Percentiles rank a stretch among this genome's conserved stretches.
phyloP scores from a whole-genome alignment of 2,113 vertebrate genomes.

The Mobula hypostoma region DNA sequence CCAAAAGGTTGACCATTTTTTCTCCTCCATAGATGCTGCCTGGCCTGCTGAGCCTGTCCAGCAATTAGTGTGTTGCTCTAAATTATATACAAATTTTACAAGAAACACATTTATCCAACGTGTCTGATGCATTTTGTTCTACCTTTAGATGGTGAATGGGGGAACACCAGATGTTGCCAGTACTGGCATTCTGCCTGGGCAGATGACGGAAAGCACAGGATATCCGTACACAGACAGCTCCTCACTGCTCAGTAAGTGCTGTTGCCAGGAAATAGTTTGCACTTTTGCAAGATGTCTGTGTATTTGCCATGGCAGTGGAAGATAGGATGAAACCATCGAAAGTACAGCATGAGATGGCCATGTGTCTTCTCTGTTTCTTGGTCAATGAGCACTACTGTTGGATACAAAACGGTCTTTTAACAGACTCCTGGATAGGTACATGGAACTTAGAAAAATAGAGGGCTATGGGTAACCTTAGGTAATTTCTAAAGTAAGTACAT shows the following conservation, averaged over 20 bases:
- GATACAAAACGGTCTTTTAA: too few relatives aligned
- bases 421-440: too few relatives aligned
- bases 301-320: not conserved
- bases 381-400: too few relatives aligned
- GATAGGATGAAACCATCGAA: not conserved
- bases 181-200: constrained; percentile 72
- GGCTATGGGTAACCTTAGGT: too few relatives aligned
- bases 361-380: too few relatives aligned
- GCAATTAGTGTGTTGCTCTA: too few relatives aligned
- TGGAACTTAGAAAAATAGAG: too few relatives aligned
- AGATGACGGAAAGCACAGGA: constrained; percentile 80
- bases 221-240: constrained; percentile 88
- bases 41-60: too few relatives aligned
- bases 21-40: too few relatives aligned
- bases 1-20: too few relatives aligned
- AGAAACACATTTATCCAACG: not conserved
- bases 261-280: not conserved
- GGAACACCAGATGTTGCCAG: constrained; percentile 83
- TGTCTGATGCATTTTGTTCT: not conserved
- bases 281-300: not conserved
- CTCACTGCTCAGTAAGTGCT: constrained; percentile 84
- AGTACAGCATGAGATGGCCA: not conserved
- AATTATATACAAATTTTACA: too few relatives aligned
- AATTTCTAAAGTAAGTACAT: too few relatives aligned
- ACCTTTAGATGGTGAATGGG: constrained; percentile 80